Percentiles rank a stretch among this genome's conserved stretches.
Conservation (phyloP, 2,797 vertebrate genomes). For the Premnoplex brunnescens region DNA sequence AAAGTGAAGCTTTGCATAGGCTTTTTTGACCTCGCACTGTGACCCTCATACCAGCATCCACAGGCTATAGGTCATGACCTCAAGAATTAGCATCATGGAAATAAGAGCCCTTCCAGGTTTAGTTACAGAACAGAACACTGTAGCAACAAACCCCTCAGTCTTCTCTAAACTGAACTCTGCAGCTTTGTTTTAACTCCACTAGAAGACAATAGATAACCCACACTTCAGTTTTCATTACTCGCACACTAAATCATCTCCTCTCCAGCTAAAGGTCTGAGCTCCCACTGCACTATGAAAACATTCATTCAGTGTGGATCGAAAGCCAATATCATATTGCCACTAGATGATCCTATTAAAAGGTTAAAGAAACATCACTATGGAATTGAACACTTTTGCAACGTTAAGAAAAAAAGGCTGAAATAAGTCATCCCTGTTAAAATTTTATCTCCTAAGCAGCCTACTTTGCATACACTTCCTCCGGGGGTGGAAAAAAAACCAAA, state of each 20-base stretch:
- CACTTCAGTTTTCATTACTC: slow-evolving; percentile 41
- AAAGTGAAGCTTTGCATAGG: slow-evolving; percentile 32
- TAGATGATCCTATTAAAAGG: slow-evolving; percentile 37
- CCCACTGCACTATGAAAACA: neutral
- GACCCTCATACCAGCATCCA: slow-evolving; percentile 74
- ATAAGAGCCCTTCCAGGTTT: slow-evolving; percentile 61
- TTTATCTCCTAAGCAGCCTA: neutral
- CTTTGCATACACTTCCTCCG: neutral
- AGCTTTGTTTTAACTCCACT: slow-evolving; percentile 35
- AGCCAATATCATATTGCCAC: slow-evolving; percentile 19
- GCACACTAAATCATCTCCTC: slow-evolving; percentile 29
- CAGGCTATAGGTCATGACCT: slow-evolving; percentile 73
- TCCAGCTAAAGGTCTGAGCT: neutral
- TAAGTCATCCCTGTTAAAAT: neutral
- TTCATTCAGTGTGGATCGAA: neutral
- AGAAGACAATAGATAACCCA: slow-evolving; percentile 44
- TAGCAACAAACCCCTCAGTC: slow-evolving; percentile 25
- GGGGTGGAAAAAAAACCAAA: rapidly evolving
- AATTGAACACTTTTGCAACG: neutral
- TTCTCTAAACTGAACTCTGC: slow-evolving; percentile 29
- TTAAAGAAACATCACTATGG: slow-evolving; percentile 18
- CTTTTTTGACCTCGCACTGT: slow-evolving; percentile 69
- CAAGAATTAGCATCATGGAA: slow-evolving; percentile 71
- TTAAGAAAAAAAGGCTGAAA: neutral
- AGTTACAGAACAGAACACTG: slow-evolving; percentile 60